Conservation (phyloP, 1,140 invertebrate genomes). For the Bombus turneri region DNA sequence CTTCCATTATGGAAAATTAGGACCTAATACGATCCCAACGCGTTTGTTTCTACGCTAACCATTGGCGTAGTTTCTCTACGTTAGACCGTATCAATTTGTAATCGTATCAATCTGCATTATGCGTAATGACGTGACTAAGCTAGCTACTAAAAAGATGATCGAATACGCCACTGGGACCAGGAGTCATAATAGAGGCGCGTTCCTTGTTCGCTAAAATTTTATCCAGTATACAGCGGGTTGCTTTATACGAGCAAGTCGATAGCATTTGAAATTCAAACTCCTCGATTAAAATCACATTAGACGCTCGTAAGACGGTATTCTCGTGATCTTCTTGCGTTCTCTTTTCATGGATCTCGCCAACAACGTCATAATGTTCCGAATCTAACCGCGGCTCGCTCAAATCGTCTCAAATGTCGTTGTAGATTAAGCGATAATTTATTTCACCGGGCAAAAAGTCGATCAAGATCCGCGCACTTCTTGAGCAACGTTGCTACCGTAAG, state of each 20-base stretch:
- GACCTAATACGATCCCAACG: constrained; percentile 68
- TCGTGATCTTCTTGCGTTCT: constrained; percentile 25
- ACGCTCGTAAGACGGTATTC: constrained; percentile 56
- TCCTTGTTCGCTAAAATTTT: constrained; percentile 44
- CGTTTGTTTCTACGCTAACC: constrained; percentile 41
- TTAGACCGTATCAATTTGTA: background rate
- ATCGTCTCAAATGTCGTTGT: constrained; percentile 33
- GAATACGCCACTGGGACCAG: constrained; percentile 67
- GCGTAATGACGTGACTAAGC: background rate
- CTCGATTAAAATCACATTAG: constrained; percentile 81
- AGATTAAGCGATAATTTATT: constrained; percentile 33
- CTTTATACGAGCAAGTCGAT: constrained; percentile 66
- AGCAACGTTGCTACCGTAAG: background rate
- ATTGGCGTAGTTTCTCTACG: constrained; percentile 52
- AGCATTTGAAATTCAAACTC: constrained; percentile 81
- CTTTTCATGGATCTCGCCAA: constrained; percentile 20
- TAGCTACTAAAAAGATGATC: background rate
- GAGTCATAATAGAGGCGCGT: constrained; percentile 66
- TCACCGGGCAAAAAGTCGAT: background rate
- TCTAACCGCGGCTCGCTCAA: background rate
- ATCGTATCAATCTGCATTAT: background rate
- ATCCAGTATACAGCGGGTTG: constrained; percentile 21
- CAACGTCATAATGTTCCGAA: constrained; percentile 19
- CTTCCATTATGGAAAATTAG: constrained; percentile 75
- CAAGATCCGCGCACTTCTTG: too few species aligned